These are phyloP conservation scores for Andinoacara biseriatus DNA, from an alignment of 2,113 vertebrate species.

Conservation along the genomic window DNA sequence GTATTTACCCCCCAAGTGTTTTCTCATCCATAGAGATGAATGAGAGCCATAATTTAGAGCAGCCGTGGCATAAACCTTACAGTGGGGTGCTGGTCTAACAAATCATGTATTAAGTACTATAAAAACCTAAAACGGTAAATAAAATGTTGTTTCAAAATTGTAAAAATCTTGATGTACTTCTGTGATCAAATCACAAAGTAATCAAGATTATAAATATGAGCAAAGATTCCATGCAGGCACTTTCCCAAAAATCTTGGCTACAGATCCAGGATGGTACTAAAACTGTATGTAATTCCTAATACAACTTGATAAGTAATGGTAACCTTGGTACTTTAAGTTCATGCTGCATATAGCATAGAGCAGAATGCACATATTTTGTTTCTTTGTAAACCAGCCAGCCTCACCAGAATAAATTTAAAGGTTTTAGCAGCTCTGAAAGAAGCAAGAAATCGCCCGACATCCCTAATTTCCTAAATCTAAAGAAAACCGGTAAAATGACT, in stretches of 20 bases:
- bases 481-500: conserved; percentile 41
- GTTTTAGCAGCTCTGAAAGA: conserved; percentile 42
- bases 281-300: not conserved
- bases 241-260: not conserved
- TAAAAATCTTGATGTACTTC: not conserved
- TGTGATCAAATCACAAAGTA: not conserved
- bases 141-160: not conserved
- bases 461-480: conserved; percentile 48
- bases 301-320: not conserved
- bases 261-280: not conserved
- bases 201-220: not conserved
- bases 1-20: too few relatives aligned
- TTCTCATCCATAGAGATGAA: too few relatives aligned
- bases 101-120: not conserved
- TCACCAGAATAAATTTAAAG: conserved; percentile 24
- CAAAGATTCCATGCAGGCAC: not conserved
- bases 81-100: not conserved
- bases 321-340: not conserved
- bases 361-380: not conserved
- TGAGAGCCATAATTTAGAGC: too few relatives aligned
- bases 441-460: conserved; percentile 46
- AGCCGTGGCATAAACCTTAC: not conserved
- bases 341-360: not conserved
- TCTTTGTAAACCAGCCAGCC: conserved; percentile 26
- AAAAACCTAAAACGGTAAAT: not conserved